Base-by-base conservation (phyloP, 2,113 vertebrate species). In the Ranitomeya variabilis region DNA sequence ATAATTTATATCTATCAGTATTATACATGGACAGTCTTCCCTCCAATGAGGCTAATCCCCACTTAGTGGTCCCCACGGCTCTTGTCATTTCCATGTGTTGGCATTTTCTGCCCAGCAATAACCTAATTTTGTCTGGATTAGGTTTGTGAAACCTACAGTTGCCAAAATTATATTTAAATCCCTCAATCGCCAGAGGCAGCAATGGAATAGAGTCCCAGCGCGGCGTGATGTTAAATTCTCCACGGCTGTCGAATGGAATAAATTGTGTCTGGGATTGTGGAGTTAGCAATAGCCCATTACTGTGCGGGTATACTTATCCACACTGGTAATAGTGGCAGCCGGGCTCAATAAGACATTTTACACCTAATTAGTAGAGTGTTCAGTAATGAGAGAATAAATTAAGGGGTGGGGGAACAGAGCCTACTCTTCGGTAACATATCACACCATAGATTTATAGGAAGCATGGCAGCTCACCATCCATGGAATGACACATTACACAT, bases 151-250 rank as follows among this genome's bases (percentile, higher is more conserved):
- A 77, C 62, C 81, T 83, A n/a, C 81, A 54, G 45, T 84, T 84
- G 85, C 79, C 86, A 69, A 87, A 76, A 82, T 45, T 73, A 74
- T 82, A 87, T 87, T 69, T 73, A 87, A 87, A 87, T 73, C 86
- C 78, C 37, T 81, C 78, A 26, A 45, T 59, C 66, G 64, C 79
- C 86, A 71, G 86, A 23, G 31, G 86, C 78, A 73, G 26, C 59
- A 82, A 80, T 6, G 23, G 23, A 26, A 12, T 51, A 3, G n/a
- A 45, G n/a, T 79, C 76, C 86, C 76, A 80, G 62, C 62, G 16
- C 64, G 45, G 62, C 77, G 45, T 79, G 77, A 87, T 67, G 76
- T 80, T 9, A 55, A 71, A 87, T 87, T 80, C 77, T 87, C 73
- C 82, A 84, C 23, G 85, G 55, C 85, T 86, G 71, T 59, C 73